A percentile compares a stretch with the other conserved stretches of the same genome.
phyloP scores from a whole-genome alignment of 2,888 invertebrate species.

The Empis stercorea region DNA sequence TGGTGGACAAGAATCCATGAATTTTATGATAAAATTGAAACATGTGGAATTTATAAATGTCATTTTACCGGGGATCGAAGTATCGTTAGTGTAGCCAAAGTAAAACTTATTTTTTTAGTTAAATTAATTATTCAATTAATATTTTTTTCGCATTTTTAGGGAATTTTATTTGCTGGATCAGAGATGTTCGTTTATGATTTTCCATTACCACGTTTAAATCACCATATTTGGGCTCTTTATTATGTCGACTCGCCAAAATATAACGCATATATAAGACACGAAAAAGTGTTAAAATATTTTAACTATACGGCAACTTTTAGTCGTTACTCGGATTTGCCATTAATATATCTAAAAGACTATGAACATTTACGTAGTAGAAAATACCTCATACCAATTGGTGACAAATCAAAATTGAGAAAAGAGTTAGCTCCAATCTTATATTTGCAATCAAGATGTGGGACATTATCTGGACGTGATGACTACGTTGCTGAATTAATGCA shows the following conservation, averaged over 20 bases:
- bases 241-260: conserved; percentile 86
- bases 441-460: conserved; percentile 69
- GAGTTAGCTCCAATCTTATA: conserved; percentile 56
- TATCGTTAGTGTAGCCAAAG: conserved; percentile 7
- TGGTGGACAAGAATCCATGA: conserved; percentile 14
- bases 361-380: conserved; percentile 42
- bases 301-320: conserved; percentile 72
- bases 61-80: conserved; percentile 17
- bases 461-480: conserved; percentile 61
- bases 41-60: conserved; percentile 20
- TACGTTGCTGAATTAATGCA: conserved; percentile 63
- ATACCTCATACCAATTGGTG: conserved; percentile 42
- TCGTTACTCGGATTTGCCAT: conserved; percentile 57
- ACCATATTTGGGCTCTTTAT: conserved; percentile 58
- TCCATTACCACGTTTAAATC: no score
- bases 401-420: conserved; percentile 38
- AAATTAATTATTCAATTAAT: neutral
- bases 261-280: conserved; percentile 51
- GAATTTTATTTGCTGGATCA: conserved; percentile 66
- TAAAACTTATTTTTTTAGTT: neutral
- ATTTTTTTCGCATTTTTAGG: conserved; percentile 35
- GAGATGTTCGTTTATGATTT: conserved; percentile 49
- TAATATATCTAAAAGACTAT: conserved; percentile 52
- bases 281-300: conserved; percentile 51
- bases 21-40: conserved; percentile 5